Evolutionary conservation across 2,113 vertebrate genomes (phyloP).

Genomic region (Nematolebias whitei): DNA sequence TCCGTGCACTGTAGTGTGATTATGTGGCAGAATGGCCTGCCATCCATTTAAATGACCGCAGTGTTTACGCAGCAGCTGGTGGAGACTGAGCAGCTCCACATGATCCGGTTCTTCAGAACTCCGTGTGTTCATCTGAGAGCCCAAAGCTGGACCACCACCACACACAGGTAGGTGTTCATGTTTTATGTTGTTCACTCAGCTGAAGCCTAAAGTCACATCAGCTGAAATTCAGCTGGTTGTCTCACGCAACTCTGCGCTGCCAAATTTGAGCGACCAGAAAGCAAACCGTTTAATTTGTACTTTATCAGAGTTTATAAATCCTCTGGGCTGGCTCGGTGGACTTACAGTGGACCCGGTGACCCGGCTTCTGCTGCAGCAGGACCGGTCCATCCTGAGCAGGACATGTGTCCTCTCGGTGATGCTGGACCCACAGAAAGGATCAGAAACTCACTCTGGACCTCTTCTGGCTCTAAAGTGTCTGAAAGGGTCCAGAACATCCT

Average conservation of each 20-base stretch:
- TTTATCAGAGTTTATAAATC: conserved; percentile 2
- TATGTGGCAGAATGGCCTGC: no score
- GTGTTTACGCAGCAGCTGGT: conserved; percentile 48
- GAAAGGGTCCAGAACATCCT: no score
- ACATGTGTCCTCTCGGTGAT: conserved; percentile 34
- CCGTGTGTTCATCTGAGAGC: conserved; percentile 57
- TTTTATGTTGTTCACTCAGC: background rate
- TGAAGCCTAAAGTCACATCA: background rate
- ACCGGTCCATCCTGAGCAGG: conserved; percentile 23
- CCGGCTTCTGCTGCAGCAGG: conserved; percentile 59
- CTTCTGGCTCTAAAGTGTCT: no score
- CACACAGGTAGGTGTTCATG: conserved; percentile 61
- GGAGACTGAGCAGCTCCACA: background rate
- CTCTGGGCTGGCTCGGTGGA: background rate
- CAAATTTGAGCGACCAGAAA: background rate
- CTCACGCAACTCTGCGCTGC: no score
- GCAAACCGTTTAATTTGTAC: background rate
- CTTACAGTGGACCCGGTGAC: conserved; percentile 11
- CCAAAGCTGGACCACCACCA: conserved; percentile 75
- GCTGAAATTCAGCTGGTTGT: background rate
- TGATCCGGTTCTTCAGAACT: conserved; percentile 6
- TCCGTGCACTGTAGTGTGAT: no score
- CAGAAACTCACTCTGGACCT: background rate
- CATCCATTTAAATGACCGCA: background rate
- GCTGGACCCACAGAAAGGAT: conserved; percentile 15